Percentiles rank a stretch among this genome's conserved stretches.
phyloP scores from a whole-genome alignment of 1,140 invertebrate species.

The Maniola jurtina region DNA sequence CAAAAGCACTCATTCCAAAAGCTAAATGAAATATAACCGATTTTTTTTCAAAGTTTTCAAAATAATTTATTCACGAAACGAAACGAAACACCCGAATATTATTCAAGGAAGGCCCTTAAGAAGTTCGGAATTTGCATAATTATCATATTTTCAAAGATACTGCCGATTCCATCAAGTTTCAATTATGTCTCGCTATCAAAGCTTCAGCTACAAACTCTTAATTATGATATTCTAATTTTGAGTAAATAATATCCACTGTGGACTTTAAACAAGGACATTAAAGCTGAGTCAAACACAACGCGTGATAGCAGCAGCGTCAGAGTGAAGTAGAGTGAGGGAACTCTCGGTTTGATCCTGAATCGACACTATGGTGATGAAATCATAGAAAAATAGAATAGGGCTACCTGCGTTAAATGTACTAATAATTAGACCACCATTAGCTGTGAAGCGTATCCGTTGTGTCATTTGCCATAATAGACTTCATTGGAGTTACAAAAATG shows the following conservation, averaged over 20 bases:
- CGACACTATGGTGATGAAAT: too few relatives aligned
- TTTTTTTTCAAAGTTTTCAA: neutral
- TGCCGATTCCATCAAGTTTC: constrained; percentile 18
- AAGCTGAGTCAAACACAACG: neutral
- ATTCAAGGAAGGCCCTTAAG: constrained; percentile 14
- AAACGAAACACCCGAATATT: constrained; percentile 12
- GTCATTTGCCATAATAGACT: too few relatives aligned
- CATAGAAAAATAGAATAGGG: too few relatives aligned
- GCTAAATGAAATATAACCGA: neutral
- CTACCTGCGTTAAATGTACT: too few relatives aligned
- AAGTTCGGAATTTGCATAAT: constrained; percentile 14
- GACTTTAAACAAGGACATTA: neutral
- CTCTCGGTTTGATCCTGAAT: too few relatives aligned
- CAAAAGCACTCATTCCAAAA: neutral
- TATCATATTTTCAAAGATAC: constrained; percentile 23
- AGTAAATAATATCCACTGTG: constrained; percentile 19
- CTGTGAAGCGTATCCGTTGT: too few relatives aligned
- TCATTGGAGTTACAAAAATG: too few relatives aligned
- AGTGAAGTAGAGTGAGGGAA: too few relatives aligned
- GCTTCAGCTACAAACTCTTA: constrained; percentile 14
- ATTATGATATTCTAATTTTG: constrained; percentile 21
- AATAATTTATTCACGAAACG: constrained; percentile 17
- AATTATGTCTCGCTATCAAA: constrained; percentile 18
- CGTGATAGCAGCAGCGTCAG: too few relatives aligned
- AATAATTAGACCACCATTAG: too few relatives aligned